Percentiles rank a stretch among this genome's conserved stretches.
Evolutionary conservation across 2,113 vertebrate genomes (phyloP).

Genomic region (Periophthalmus modestus): DNA sequence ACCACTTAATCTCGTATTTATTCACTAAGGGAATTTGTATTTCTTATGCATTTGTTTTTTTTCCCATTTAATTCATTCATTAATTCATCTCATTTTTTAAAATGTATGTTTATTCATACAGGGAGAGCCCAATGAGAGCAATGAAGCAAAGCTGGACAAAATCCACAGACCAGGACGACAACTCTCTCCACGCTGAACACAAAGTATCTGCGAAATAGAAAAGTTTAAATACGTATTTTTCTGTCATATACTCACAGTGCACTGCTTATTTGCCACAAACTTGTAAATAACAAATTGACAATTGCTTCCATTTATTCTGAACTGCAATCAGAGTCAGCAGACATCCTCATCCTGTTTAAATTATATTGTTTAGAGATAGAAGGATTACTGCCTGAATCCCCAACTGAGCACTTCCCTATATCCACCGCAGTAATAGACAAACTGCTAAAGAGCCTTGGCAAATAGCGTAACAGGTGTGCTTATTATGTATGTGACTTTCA

Average conservation of each 20-base stretch:
- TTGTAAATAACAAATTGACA: constrained; percentile 23
- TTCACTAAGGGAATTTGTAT: too few species aligned
- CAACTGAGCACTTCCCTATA: constrained; percentile 11
- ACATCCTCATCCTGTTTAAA: constrained; percentile 16
- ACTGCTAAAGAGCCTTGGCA: constrained; percentile 4
- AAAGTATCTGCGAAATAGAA: background rate
- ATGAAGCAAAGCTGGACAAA: background rate
- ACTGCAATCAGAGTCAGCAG: constrained; percentile 2
- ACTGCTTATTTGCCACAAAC: background rate
- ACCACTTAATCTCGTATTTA: too few species aligned
- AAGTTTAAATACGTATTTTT: background rate
- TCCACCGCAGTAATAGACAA: constrained; percentile 7
- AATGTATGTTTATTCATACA: too few species aligned
- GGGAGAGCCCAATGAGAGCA: too few species aligned
- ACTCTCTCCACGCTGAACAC: background rate
- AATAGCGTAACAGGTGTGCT: constrained; percentile 21
- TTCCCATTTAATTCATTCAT: too few species aligned
- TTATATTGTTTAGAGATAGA: constrained; percentile 17
- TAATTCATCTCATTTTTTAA: too few species aligned
- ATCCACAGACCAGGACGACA: background rate
- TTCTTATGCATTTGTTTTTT: too few species aligned
- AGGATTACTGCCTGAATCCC: constrained; percentile 17
- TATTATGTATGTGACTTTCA: constrained; percentile 10
- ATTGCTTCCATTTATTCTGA: constrained; percentile 22
- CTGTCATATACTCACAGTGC: background rate